A percentile compares a stretch with the other conserved stretches of the same genome.
Evolutionary conservation across 1,140 invertebrate genomes (phyloP).

Genomic region (Drosophila persimilis): DNA sequence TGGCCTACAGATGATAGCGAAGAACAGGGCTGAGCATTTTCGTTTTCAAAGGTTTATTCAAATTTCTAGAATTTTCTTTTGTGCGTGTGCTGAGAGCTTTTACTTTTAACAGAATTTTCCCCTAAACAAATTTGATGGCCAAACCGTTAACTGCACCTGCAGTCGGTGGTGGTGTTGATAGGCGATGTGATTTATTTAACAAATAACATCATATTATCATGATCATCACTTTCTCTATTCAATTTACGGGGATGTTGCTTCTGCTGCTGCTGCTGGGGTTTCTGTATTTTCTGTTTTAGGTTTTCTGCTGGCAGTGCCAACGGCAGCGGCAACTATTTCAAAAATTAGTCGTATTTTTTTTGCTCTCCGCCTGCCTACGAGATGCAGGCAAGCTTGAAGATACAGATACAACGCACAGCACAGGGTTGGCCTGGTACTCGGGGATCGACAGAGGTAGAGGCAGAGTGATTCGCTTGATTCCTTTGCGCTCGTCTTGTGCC

Average conservation of each 20-base stretch:
- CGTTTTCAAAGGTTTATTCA: slow-evolving; percentile 26
- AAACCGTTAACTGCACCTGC: slow-evolving; percentile 27
- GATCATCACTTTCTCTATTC: slow-evolving; percentile 76
- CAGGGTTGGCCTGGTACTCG: slow-evolving; percentile 24
- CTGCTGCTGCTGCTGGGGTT: background rate
- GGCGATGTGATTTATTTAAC: slow-evolving; percentile 67
- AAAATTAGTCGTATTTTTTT: slow-evolving; percentile 68
- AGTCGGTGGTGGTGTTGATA: slow-evolving; percentile 22
- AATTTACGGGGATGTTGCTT: slow-evolving; percentile 33
- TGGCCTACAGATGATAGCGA: slow-evolving; percentile 6
- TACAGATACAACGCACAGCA: slow-evolving; percentile 58
- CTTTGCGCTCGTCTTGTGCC: slow-evolving; percentile 69
- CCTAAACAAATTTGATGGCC: background rate
- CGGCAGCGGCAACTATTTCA: slow-evolving; percentile 58
- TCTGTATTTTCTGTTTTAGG: slow-evolving; percentile 47
- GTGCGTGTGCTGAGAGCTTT: slow-evolving; percentile 12
- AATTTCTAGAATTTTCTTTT: slow-evolving; percentile 33
- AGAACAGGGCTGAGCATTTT: slow-evolving; percentile 19
- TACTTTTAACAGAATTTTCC: slow-evolving; percentile 50
- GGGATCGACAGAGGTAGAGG: slow-evolving; percentile 1
- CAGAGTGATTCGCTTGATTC: slow-evolving; percentile 71
- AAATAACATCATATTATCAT: slow-evolving; percentile 60
- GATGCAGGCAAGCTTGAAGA: slow-evolving; percentile 73
- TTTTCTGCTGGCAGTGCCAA: slow-evolving; percentile 16
- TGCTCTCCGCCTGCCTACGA: slow-evolving; percentile 24